These are phyloP conservation scores for Astropecten irregularis DNA, from an alignment of 53 echinoderm and acorn worm genomes.

Conservation along the genomic window DNA sequence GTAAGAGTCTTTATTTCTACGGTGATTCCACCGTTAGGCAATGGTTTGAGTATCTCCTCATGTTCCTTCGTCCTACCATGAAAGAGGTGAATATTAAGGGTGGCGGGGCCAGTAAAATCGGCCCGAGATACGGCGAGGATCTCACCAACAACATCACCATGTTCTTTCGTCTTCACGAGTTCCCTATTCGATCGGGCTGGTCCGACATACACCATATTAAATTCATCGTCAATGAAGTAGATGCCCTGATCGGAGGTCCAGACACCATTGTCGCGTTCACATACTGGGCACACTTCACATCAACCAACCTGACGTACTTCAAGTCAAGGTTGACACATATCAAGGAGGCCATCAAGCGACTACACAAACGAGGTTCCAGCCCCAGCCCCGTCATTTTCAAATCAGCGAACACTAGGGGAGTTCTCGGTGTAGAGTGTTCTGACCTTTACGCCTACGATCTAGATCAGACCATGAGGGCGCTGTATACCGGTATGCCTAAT, in stretches of 20 bases:
- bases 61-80: background rate
- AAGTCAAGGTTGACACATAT: background rate
- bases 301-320: conserved; percentile 59
- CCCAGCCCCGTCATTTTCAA: conserved; percentile 5
- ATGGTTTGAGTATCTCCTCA: conserved; percentile 12
- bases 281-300: conserved; percentile 74
- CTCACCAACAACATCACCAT: conserved; percentile 48
- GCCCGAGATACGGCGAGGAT: conserved; percentile 58
- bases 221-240: conserved; percentile 59
- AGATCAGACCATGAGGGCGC: conserved; percentile 66
- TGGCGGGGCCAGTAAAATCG: background rate
- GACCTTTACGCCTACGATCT: conserved; percentile 63
- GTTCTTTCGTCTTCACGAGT: conserved; percentile 56
- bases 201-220: conserved; percentile 11
- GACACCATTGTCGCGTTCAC: conserved; percentile 56
- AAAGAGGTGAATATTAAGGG: too few relatives aligned
- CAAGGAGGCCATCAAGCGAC: background rate
- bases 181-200: conserved; percentile 64
- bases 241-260: conserved; percentile 22
- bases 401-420: conserved; percentile 66
- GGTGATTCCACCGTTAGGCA: too few relatives aligned
- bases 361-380: background rate
- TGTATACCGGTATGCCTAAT: conserved; percentile 39
- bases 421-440: conserved; percentile 12
- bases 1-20: conserved; percentile 63